phyloP scores from a whole-genome alignment of 2,797 vertebrate genomes.

The Tragelaphus oryx region DNA sequence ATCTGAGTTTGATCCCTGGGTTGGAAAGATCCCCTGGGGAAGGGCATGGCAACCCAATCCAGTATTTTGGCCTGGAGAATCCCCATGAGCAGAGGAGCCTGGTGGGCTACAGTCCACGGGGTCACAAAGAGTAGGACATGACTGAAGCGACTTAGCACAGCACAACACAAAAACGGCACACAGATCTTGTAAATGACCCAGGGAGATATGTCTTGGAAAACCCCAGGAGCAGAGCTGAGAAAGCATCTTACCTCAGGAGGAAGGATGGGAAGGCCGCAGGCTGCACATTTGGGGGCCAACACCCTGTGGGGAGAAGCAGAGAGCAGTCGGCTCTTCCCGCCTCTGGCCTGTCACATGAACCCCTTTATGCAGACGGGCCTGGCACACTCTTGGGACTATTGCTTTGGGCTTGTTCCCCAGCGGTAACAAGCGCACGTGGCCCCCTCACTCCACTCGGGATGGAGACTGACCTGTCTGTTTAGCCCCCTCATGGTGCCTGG shows the following conservation, averaged over 20 bases:
- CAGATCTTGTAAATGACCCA: background rate
- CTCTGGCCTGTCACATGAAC: fast-evolving
- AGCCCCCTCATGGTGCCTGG: background rate
- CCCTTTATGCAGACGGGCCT: fast-evolving
- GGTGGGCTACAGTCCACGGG: background rate
- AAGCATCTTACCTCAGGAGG: conserved; percentile 90
- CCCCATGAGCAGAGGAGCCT: background rate
- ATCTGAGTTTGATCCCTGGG: background rate
- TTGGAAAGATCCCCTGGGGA: background rate
- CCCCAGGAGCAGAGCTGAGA: background rate
- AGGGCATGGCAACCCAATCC: background rate
- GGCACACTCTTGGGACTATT: background rate
- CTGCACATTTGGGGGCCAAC: conserved; percentile 95
- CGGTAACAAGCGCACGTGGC: fast-evolving
- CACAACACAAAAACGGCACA: background rate
- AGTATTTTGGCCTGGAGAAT: background rate
- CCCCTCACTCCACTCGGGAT: background rate
- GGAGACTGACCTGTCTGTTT: background rate
- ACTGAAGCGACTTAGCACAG: background rate
- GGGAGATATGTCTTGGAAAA: background rate
- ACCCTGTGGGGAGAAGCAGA: conserved; percentile 82
- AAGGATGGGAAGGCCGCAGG: conserved; percentile 93
- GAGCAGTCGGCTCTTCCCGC: background rate
- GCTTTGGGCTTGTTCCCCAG: background rate
- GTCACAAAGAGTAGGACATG: background rate